These are phyloP conservation scores for Thaumatotibia leucotreta DNA, from an alignment of 1,140 invertebrate genomes.

Conservation along the genomic window DNA sequence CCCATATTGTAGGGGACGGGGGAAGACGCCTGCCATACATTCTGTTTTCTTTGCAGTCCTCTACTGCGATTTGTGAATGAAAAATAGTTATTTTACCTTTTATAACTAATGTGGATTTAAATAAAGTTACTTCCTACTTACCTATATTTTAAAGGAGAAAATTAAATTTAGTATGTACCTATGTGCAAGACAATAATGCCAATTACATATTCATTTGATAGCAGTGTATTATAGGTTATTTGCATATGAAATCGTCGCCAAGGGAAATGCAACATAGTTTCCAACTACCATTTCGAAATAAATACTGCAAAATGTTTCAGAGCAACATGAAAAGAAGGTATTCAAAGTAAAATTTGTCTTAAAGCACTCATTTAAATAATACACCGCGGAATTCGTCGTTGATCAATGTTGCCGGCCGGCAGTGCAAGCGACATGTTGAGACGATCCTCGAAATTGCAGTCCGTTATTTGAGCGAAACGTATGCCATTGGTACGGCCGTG, in stretches of 20 bases:
- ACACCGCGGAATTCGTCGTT: not conserved
- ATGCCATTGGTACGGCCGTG: constrained; percentile 71
- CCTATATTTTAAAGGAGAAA: too few relatives aligned
- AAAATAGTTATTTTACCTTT: constrained; percentile 2
- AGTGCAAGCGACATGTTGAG: constrained; percentile 1
- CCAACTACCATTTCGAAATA: too few relatives aligned
- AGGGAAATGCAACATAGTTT: too few relatives aligned
- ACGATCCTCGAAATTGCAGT: constrained; percentile 48
- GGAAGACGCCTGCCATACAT: not conserved
- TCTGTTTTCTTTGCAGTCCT: not conserved
- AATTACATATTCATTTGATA: too few relatives aligned
- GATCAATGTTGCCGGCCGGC: not conserved
- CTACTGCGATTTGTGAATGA: not conserved
- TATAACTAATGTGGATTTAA: too few relatives aligned
- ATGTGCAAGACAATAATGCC: too few relatives aligned
- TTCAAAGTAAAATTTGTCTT: constrained; percentile 41
- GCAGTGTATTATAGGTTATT: too few relatives aligned
- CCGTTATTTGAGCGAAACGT: constrained; percentile 66
- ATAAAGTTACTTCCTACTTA: too few relatives aligned
- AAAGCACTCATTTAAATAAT: not conserved
- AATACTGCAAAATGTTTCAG: too few relatives aligned
- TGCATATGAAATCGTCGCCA: too few relatives aligned
- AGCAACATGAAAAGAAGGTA: constrained; percentile 36
- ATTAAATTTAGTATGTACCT: too few relatives aligned
- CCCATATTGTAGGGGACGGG: not conserved